Percentiles rank a stretch among this genome's conserved stretches.
These are phyloP conservation scores for Streblospio benedicti DNA, from an alignment of 1,140 invertebrate genomes.

Conservation along the genomic window DNA sequence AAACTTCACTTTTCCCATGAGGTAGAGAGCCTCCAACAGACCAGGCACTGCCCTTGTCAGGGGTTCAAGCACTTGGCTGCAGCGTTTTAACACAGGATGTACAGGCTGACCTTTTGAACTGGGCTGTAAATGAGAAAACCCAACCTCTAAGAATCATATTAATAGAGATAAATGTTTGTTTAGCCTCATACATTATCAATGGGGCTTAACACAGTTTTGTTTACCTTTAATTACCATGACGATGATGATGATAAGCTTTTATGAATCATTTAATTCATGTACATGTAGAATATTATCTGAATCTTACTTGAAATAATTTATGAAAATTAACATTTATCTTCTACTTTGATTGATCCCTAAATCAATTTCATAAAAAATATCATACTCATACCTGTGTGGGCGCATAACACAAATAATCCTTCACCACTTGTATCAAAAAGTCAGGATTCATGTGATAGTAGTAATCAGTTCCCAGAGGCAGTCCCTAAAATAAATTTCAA, in stretches of 20 bases:
- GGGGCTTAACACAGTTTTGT: too few relatives aligned
- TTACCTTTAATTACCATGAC: neutral
- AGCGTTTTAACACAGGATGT: conserved; percentile 49
- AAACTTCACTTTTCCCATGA: conserved; percentile 71
- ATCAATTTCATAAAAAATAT: too few relatives aligned
- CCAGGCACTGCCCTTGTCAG: conserved; percentile 74
- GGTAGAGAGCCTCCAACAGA: conserved; percentile 61
- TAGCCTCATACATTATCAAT: too few relatives aligned
- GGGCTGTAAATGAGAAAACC: conserved; percentile 33
- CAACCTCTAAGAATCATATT: neutral
- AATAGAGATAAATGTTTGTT: too few relatives aligned
- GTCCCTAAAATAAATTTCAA: conserved; percentile 49
- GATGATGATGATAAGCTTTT: neutral
- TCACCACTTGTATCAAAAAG: conserved; percentile 69
- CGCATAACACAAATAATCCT: conserved; percentile 66
- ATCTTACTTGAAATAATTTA: neutral
- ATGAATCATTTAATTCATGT: too few relatives aligned
- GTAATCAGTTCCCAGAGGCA: conserved; percentile 67
- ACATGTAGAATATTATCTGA: neutral
- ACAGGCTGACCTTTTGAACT: conserved; percentile 47
- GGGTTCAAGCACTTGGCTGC: conserved; percentile 61
- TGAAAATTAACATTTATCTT: neutral
- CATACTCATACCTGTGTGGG: conserved; percentile 58
- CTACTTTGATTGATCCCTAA: neutral
- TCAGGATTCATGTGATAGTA: conserved; percentile 71